A percentile compares a stretch with the other conserved stretches of the same genome.
phyloP scores from a whole-genome alignment of 2,888 invertebrate species.

The Lasioglossum zephyrum region DNA sequence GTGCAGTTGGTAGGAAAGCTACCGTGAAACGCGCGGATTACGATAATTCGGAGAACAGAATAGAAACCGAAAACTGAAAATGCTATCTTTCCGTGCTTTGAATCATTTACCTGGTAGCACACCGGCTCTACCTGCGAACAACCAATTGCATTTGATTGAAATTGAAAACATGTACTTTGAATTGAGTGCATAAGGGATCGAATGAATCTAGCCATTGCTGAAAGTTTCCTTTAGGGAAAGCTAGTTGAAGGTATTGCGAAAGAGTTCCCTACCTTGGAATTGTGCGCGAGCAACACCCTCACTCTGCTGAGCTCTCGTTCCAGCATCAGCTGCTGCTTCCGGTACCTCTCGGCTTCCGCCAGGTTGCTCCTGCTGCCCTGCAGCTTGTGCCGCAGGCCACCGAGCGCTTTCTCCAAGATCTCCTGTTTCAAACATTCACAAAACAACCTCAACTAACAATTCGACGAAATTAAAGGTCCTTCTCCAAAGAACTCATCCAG shows the following conservation, averaged over 20 bases:
- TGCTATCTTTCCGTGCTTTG: conserved; percentile 48
- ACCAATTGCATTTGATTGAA: conserved; percentile 56
- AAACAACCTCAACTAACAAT: not conserved
- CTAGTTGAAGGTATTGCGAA: not conserved
- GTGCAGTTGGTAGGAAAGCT: not conserved
- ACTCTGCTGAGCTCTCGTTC: conserved; percentile 93
- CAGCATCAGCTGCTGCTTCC: conserved; percentile 89
- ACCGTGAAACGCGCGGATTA: not conserved
- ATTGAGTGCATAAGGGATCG: no score
- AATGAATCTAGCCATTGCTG: no score
- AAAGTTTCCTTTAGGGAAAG: not conserved
- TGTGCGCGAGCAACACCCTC: conserved; percentile 94
- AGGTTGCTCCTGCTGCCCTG: conserved; percentile 88
- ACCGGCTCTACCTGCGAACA: conserved; percentile 78
- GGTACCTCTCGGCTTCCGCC: conserved; percentile 88
- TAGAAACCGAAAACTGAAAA: conserved; percentile 49
- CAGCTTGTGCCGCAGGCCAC: conserved; percentile 88
- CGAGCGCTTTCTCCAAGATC: conserved; percentile 89
- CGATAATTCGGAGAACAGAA: conserved; percentile 31
- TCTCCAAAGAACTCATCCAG: not conserved
- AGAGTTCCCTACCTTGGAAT: conserved; percentile 90
- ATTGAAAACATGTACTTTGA: no score
- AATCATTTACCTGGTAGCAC: conserved; percentile 76
- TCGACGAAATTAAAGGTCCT: not conserved
- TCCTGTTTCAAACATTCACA: conserved; percentile 82